Percentiles rank a stretch among this genome's conserved stretches.
Evolutionary conservation across 2,797 vertebrate species (phyloP).

Genomic region (Argentina silus): DNA sequence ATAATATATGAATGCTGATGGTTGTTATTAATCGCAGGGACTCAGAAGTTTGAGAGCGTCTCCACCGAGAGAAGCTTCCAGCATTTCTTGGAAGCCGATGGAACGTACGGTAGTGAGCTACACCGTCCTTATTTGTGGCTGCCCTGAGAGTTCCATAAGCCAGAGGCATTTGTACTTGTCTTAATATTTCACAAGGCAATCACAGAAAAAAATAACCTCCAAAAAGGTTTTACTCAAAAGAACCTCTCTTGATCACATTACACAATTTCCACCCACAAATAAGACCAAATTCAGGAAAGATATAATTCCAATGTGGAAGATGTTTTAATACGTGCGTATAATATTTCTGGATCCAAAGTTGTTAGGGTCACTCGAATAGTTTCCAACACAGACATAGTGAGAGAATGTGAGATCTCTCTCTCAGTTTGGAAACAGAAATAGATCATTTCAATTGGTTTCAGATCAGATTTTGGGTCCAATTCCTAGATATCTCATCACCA

Average conservation of each 20-base stretch:
- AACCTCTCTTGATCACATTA: slow-evolving; percentile 52
- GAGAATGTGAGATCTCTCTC: not conserved
- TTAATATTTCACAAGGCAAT: slow-evolving; percentile 78
- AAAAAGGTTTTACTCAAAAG: slow-evolving; percentile 43
- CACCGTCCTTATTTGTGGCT: slow-evolving; percentile 74
- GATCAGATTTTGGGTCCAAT: not conserved
- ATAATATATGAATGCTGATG: slow-evolving; percentile 70
- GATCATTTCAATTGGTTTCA: not conserved
- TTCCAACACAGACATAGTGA: not conserved
- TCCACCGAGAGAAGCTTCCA: slow-evolving; percentile 69
- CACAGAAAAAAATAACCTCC: slow-evolving; percentile 54
- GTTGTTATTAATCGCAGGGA: slow-evolving; percentile 72
- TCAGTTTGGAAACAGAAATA: not conserved
- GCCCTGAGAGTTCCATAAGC: slow-evolving; percentile 70
- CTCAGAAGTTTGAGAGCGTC: slow-evolving; percentile 66
- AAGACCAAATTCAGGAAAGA: slow-evolving; percentile 47
- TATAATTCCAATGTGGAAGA: slow-evolving; percentile 49
- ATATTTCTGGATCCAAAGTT: slow-evolving; percentile 12
- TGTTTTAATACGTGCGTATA: slow-evolving; percentile 33
- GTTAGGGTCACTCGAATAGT: not conserved
- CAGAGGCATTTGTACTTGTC: slow-evolving; percentile 77
- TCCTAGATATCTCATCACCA: not conserved
- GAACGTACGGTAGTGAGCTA: slow-evolving; percentile 62
- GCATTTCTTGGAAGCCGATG: slow-evolving; percentile 67
- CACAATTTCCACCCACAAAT: slow-evolving; percentile 61